Base-by-base conservation (phyloP, 2,113 vertebrate genomes). In the Illadopsis cleaveri region DNA sequence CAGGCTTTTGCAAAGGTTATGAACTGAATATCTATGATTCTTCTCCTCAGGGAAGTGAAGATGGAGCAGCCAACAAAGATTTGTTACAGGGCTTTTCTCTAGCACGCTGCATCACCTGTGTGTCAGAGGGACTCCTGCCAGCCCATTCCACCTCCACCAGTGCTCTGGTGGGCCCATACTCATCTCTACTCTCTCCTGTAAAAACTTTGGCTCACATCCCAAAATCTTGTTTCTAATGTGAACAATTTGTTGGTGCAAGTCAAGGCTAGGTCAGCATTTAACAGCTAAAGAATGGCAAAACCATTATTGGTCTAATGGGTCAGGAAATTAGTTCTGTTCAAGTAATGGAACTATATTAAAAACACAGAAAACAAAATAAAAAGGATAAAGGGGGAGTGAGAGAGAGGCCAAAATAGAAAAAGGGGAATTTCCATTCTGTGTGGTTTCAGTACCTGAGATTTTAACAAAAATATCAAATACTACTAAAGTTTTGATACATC, bases 251-350 rank as follows among this genome's bases (percentile, higher is more conserved):
- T 31, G 80, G 68, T 4, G 15, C 53, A 33, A 56, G 53, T 33
- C 31, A 33, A 56, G 47, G 70, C 21, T 56, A 51, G 78, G 82
- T 85, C 87, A 95, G 66, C 53, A 47, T 64, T 93, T 66, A 91
- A 82, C 54, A 90, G 62, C 65, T 69, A 51, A 76, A 88, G 58
- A 90, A 87, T 88, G 69, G 86, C 15, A 89, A 89, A 96, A 65
- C 19, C 42, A 73, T 90, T 91, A 72, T n/a, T 82, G 66, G 72
- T 54, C 71, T 91, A 82, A 91, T 27, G 45, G 45, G 62, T 83
- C 57, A 91, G 85, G 82, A 96, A 97, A 90, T 77, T 62, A 87
- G 86, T 56, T 31, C 61, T 71, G 56, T 68, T 83, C 57, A 64
- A 75, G 37, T 68, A 78, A 86, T 70, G 57, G 47, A 75, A 79